phyloP scores from a whole-genome alignment of 2,113 vertebrate species.

The Thamnaconus septentrionalis region DNA sequence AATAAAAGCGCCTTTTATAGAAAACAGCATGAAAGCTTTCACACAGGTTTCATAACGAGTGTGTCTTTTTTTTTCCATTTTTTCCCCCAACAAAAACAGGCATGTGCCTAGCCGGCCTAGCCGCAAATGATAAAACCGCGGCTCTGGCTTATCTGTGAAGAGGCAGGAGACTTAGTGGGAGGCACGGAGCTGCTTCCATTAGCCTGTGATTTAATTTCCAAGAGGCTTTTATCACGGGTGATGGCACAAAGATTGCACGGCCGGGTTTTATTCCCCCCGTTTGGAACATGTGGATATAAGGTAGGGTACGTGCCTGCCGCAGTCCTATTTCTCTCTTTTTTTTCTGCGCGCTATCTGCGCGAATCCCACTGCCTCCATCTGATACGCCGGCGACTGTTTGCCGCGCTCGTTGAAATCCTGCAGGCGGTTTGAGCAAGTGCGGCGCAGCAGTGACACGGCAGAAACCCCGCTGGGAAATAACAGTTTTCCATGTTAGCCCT shows the following conservation, averaged over 20 bases:
- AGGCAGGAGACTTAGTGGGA: constrained; percentile 12
- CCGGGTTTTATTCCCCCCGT: not conserved
- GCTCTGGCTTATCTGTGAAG: constrained; percentile 18
- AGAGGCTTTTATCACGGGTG: constrained; percentile 10
- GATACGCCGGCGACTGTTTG: constrained; percentile 5
- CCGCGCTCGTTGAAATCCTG: constrained; percentile 11
- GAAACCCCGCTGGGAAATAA: constrained; percentile 34
- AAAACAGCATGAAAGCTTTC: not conserved
- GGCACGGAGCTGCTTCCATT: constrained; percentile 27
- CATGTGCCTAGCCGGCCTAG: not conserved
- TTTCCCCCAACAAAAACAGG: no score
- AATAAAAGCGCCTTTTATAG: not conserved
- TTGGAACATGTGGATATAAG: not conserved
- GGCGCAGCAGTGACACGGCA: constrained; percentile 2
- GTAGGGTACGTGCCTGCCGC: not conserved
- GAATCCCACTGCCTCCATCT: not conserved
- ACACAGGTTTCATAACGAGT: not conserved
- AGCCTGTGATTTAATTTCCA: constrained; percentile 30
- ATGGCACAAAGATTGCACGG: constrained; percentile 2
- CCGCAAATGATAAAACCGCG: constrained; percentile 19
- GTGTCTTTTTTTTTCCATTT: not conserved
- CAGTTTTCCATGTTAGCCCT: constrained; percentile 15
- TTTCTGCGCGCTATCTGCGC: not conserved
- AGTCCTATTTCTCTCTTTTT: not conserved
- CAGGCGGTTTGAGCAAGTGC: constrained; percentile 9